Evolutionary conservation across 2,888 invertebrate species (phyloP).

Genomic region (Parnassius glacialis): DNA sequence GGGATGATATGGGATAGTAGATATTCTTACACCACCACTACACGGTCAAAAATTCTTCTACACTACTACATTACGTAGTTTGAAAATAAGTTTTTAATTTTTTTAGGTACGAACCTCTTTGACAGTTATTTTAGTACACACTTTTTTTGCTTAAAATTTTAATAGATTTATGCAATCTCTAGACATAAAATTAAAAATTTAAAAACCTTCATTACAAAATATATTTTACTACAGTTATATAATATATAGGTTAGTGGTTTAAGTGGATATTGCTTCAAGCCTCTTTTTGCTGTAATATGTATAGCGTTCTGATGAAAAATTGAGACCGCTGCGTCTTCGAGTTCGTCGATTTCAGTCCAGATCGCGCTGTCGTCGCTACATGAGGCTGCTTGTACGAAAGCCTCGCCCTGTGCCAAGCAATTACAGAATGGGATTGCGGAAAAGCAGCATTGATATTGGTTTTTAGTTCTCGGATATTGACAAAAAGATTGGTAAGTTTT

Average conservation of each 20-base stretch:
- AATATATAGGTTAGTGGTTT: conserved; percentile 22
- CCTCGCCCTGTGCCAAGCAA: conserved; percentile 31
- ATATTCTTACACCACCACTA: too few species aligned
- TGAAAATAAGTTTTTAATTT: too few species aligned
- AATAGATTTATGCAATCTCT: too few species aligned
- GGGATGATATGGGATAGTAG: too few species aligned
- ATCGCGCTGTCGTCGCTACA: conserved; percentile 39
- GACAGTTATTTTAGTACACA: too few species aligned
- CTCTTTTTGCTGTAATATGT: conserved; percentile 11
- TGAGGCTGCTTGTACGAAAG: conserved; percentile 29
- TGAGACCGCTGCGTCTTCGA: conserved; percentile 51
- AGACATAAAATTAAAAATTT: too few species aligned
- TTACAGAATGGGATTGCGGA: conserved; percentile 28
- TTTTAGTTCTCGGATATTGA: conserved; percentile 9
- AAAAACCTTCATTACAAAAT: neutral
- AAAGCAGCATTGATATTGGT: neutral
- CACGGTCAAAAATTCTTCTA: too few species aligned
- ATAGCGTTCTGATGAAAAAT: conserved; percentile 27
- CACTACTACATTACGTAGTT: too few species aligned
- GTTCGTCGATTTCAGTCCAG: conserved; percentile 45
- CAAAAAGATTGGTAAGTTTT: conserved; percentile 18
- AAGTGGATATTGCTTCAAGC: conserved; percentile 13
- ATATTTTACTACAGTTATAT: conserved; percentile 9
- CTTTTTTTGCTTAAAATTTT: too few species aligned
- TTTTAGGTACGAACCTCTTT: too few species aligned